A percentile compares a stretch with the other conserved stretches of the same genome.
Evolutionary conservation across 2,888 invertebrate genomes (phyloP).

Genomic region (Hemistola chrysoprasaria): DNA sequence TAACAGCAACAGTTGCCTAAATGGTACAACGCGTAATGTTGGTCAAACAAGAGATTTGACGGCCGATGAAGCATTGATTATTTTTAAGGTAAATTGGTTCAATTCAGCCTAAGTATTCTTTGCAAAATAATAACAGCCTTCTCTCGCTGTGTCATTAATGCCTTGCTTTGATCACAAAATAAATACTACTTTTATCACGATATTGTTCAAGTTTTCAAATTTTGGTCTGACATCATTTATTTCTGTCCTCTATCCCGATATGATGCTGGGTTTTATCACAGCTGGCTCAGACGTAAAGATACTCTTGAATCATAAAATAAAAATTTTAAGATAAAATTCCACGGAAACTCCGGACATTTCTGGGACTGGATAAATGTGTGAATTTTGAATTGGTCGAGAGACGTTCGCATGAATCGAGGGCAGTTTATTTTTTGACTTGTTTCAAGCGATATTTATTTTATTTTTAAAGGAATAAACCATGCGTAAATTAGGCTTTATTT

Average conservation of each 20-base stretch:
- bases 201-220: slow-evolving; percentile 28
- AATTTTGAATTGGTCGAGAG: slow-evolving; percentile 4
- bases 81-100: no score
- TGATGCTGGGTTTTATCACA: slow-evolving; percentile 20
- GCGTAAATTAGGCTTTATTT: no score
- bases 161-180: no score
- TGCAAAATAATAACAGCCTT: no score
- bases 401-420: not conserved
- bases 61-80: no score
- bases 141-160: no score
- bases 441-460: no score
- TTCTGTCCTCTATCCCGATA: slow-evolving; percentile 11
- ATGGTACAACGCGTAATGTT: no score
- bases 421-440: no score
- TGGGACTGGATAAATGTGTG: slow-evolving; percentile 21
- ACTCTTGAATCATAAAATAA: slow-evolving; percentile 5
- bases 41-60: no score
- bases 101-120: no score
- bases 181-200: slow-evolving; percentile 14
- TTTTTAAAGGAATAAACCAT: not conserved
- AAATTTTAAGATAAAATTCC: slow-evolving; percentile 14
- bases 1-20: no score
- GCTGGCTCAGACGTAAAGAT: slow-evolving; percentile 24
- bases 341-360: slow-evolving; percentile 14
- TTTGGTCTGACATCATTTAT: slow-evolving; percentile 27